Conservation (phyloP, 2,888 invertebrate genomes). For the Euzophera pinguis region DNA sequence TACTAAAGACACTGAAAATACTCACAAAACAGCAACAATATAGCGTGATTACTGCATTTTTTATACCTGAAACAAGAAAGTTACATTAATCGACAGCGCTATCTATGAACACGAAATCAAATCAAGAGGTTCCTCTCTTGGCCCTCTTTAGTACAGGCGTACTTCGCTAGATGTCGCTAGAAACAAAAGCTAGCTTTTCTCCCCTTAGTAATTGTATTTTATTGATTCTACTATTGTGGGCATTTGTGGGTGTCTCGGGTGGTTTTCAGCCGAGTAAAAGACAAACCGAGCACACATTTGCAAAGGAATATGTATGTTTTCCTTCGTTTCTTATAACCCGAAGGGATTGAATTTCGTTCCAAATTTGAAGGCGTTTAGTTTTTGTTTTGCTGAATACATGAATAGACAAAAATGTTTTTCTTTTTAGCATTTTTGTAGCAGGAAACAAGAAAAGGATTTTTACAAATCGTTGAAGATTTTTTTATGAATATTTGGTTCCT, state of each 20-base stretch:
- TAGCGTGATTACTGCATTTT: neutral
- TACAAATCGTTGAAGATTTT: too few species aligned
- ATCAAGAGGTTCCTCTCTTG: constrained; percentile 13
- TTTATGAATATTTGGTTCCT: too few species aligned
- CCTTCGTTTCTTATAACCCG: too few species aligned
- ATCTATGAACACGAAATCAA: constrained; percentile 25
- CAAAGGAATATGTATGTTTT: constrained; percentile 22
- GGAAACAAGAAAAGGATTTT: too few species aligned
- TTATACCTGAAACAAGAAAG: constrained; percentile 21
- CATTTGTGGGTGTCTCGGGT: neutral
- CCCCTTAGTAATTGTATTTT: constrained; percentile 21
- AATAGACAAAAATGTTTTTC: too few species aligned
- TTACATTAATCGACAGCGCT: constrained; percentile 23
- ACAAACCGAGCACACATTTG: constrained; percentile 23
- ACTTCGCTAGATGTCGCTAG: constrained; percentile 31
- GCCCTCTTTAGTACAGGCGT: constrained; percentile 22
- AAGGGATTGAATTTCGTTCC: too few species aligned
- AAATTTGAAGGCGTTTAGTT: too few species aligned
- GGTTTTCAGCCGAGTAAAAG: constrained; percentile 17
- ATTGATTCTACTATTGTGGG: constrained; percentile 23
- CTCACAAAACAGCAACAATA: too few species aligned
- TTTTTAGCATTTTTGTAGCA: too few species aligned
- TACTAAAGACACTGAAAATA: neutral
- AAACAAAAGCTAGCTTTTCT: constrained; percentile 14
- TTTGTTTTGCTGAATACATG: too few species aligned